These are phyloP conservation scores for Tipula confusa DNA, from an alignment of 2,888 invertebrate genomes.

Conservation along the genomic window DNA sequence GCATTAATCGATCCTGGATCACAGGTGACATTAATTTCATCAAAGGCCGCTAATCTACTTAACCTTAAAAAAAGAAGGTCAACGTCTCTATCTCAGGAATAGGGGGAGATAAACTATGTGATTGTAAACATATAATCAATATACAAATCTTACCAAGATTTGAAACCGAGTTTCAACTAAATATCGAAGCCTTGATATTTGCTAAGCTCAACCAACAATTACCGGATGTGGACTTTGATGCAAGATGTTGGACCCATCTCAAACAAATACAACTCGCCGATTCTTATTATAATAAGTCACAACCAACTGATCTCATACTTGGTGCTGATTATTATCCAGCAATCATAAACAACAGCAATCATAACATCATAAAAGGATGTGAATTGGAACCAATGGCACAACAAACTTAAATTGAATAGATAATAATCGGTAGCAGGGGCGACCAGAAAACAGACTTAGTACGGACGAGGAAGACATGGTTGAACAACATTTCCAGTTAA, in stretches of 20 bases:
- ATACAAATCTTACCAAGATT: no score
- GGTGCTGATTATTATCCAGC: background rate
- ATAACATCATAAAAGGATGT: background rate
- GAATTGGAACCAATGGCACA: background rate
- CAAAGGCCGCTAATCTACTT: no score
- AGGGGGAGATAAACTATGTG: background rate
- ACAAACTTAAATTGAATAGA: background rate
- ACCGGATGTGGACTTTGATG: background rate
- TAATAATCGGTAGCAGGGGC: background rate
- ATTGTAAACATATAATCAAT: no score
- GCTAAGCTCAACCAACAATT: background rate
- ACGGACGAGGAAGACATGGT: no score
- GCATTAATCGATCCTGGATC: background rate
- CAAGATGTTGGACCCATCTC: background rate
- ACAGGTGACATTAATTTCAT: no score
- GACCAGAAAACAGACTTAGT: no score
- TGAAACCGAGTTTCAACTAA: background rate
- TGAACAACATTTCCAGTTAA: no score
- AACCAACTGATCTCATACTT: background rate
- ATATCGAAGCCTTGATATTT: background rate
- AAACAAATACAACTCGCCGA: background rate
- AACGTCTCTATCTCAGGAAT: background rate
- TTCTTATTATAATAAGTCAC: background rate
- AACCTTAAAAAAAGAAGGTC: background rate
- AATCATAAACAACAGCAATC: no score